Conservation (phyloP, 1,140 invertebrate genomes). For the Drosophila leontia region DNA sequence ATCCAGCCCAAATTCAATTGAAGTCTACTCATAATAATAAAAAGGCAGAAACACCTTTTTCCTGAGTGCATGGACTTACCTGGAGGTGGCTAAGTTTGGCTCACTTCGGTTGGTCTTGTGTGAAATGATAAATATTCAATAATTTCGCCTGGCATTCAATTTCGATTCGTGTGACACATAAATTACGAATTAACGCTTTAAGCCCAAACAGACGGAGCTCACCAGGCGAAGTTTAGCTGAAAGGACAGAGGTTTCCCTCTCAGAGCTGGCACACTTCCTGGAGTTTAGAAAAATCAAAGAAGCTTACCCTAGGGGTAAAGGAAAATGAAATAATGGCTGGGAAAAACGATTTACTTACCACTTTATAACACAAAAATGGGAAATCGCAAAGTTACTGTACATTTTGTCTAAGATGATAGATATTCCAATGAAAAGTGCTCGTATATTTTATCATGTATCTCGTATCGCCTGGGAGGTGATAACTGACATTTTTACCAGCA, state of each 20-base stretch:
- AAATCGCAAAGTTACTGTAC: neutral
- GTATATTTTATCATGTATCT: neutral
- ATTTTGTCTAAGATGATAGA: neutral
- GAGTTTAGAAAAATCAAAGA: constrained; percentile 20
- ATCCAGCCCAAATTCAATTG: neutral
- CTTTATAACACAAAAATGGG: neutral
- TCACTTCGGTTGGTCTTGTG: constrained; percentile 29
- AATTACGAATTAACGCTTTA: constrained; percentile 85
- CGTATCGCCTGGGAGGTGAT: neutral
- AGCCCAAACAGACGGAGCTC: constrained; percentile 54
- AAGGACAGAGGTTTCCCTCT: neutral
- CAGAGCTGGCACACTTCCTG: constrained; percentile 26
- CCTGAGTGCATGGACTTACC: constrained; percentile 1
- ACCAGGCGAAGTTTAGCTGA: neutral
- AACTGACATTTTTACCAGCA: constrained; percentile 20
- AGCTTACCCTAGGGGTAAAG: neutral
- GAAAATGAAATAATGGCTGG: neutral
- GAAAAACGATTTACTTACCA: constrained; percentile 2
- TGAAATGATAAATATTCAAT: constrained; percentile 85
- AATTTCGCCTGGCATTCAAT: constrained; percentile 85
- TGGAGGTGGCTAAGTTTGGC: constrained; percentile 25
- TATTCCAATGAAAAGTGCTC: neutral
- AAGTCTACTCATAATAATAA: too few relatives aligned
- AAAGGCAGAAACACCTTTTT: neutral
- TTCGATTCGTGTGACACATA: constrained; percentile 84